Evolutionary conservation across 2,113 vertebrate genomes (phyloP), one percentile per base, ranked within the genome.

Genomic region (Spea bombifrons): DNA sequence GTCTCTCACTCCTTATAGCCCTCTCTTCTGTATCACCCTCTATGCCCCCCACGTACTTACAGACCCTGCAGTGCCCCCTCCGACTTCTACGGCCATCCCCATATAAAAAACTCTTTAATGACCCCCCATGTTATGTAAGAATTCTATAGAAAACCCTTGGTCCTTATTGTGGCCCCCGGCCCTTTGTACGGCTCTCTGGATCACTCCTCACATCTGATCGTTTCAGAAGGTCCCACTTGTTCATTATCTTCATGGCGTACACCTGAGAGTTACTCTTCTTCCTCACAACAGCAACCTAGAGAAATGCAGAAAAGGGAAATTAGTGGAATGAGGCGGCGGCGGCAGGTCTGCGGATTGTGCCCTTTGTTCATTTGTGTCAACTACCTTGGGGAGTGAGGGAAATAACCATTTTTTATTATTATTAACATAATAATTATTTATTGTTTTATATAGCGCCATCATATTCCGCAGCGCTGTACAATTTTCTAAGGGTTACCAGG

Each of bases 201-300:
- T 44, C 43, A 43, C 43, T 6, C 10, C 86, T 81, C 88, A 95
- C 94, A 92, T 95, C 91, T 81, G 92, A 91, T 76, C 91, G 84
- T 82, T 92, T 93, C 81, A 96, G 83, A 89, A 96, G 91, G 84
- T 96, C 93, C 94, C 94, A 94, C 84, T 96, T 96, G 78, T 95
- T 95, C 94, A 95, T 93, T 50, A 95, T 94, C 88, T 96, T 96
- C 87, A 96, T 88, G 79, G 94, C 94, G 0, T 92, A 96, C 67
- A 96, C 91, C 79, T 92, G 90, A 72, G 92, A 90, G 0, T 92
- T 93, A 78, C 84, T 84, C 72, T 81, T 88, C 91, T 94, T 91
- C 75, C 88, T 91, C 6, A 93, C 94, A 71, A 96, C 90, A 0
- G 93, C 94, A 5, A 96, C 94, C 94, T 95, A 71, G 53, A 66